Base-by-base conservation (phyloP, 1,140 invertebrate genomes). In the Sycobia sp. region DNA sequence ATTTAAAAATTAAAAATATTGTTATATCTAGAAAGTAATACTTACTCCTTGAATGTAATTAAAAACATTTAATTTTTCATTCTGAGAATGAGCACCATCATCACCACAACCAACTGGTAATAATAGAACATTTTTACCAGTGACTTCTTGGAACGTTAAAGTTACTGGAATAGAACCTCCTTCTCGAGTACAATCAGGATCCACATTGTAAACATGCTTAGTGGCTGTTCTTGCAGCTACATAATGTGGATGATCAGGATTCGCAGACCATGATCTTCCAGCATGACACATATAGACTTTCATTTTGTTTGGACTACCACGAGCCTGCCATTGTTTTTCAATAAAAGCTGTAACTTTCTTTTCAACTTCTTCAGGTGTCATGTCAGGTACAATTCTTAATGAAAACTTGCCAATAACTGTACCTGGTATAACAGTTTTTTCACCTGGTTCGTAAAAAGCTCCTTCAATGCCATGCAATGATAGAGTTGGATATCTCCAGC, bases 11-110 rank as follows among this genome's bases (percentile, higher is more conserved):
- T n/a, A n/a, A n/a, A n/a, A n/a, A n/a, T n/a, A 43, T 16, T 8
- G 59, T 23, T 38, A 25, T n/a, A 50, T 53, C n/a, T n/a, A n/a
- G n/a, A 25, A 61, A 51, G 22, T 16, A 62, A 41, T 68, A 84
- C 89, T 87, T 84, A 97, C 94, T 64, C 96, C 96, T 82, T 95
- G 88, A 69, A 98, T 95, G 72, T 97, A 98, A 82, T 98, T 98
- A 51, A 85, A 83, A 57, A 91, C 83, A 83, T 97, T 90, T 67
- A 98, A 86, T 80, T 99, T 99, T 80, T 99, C 97, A 84, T 98
- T 98, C 81, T 98, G 97, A 1, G 95, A 97, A 84, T 99, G 97
- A 61, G 96, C 96, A 65, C 96, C 96, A 83, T 99, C 97, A 80
- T 98, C 96, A 60, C 89, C 90, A 67, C 90, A 88, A 49, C 97